These are phyloP conservation scores for Seira sanloemensis DNA, from an alignment of 2,888 invertebrate genomes.

Conservation along the genomic window DNA sequence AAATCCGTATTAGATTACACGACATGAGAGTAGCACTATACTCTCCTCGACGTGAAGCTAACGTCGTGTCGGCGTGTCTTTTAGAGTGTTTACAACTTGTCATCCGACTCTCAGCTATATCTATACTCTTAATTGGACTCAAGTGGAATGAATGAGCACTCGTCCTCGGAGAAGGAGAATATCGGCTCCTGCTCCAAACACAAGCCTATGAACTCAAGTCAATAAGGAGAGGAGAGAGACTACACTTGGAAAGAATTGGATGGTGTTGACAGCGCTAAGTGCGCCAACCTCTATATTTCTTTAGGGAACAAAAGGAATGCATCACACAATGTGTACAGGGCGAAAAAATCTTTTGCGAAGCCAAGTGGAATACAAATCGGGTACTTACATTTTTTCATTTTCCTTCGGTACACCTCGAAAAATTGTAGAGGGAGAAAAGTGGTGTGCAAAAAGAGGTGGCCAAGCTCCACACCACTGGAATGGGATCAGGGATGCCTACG, in stretches of 20 bases:
- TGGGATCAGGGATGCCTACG: too few relatives aligned
- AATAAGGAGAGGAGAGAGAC: conserved; percentile 29
- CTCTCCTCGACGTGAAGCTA: neutral
- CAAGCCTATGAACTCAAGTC: conserved; percentile 34
- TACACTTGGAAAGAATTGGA: conserved; percentile 46
- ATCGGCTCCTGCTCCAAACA: too few relatives aligned
- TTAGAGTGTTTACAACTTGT: conserved; percentile 59
- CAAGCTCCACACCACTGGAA: too few relatives aligned
- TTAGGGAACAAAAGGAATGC: neutral
- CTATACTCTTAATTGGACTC: conserved; percentile 57
- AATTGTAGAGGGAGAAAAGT: too few relatives aligned
- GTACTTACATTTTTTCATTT: too few relatives aligned
- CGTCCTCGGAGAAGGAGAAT: neutral
- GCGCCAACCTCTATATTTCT: conserved; percentile 22
- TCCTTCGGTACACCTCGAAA: too few relatives aligned
- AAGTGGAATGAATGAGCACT: conserved; percentile 42
- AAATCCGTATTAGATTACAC: neutral
- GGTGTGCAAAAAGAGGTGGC: too few relatives aligned
- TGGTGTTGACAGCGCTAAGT: conserved; percentile 45
- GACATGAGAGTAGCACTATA: neutral
- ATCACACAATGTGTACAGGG: neutral
- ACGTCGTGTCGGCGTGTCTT: neutral
- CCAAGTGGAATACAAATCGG: too few relatives aligned
- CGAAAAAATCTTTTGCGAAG: too few relatives aligned
- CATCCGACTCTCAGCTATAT: conserved; percentile 43